phyloP scores from a whole-genome alignment of 2,888 invertebrate species.

The Sicus ferrugineus region DNA sequence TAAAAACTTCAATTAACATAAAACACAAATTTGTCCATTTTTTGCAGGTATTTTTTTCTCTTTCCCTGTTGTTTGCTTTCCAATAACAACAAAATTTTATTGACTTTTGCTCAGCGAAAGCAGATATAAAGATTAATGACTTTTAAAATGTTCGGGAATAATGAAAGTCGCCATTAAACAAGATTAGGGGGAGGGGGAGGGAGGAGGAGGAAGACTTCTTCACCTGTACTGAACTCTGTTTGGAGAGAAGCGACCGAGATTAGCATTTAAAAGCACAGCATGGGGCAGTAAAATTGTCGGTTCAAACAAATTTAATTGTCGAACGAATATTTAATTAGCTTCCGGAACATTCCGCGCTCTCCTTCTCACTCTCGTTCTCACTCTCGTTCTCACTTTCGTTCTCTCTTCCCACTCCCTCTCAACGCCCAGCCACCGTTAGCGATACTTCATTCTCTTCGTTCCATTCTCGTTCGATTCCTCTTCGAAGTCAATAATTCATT shows the following conservation, averaged over 20 bases:
- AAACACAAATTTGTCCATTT: constrained; percentile 56
- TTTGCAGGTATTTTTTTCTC: constrained; percentile 16
- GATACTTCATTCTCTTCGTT: too few relatives aligned
- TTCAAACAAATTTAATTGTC: constrained; percentile 9
- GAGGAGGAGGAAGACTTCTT: background rate
- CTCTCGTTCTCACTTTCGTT: background rate
- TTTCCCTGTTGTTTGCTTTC: constrained; percentile 4
- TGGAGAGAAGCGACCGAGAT: background rate
- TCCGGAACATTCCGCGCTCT: too few relatives aligned
- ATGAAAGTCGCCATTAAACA: constrained; percentile 11
- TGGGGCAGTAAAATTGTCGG: too few relatives aligned
- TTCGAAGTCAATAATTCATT: constrained; percentile 39
- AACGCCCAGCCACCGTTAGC: background rate
- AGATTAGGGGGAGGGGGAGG: background rate
- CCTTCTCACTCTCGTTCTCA: too few relatives aligned
- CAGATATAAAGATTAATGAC: constrained; percentile 41
- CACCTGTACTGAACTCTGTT: background rate
- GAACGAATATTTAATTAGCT: background rate
- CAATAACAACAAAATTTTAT: constrained; percentile 16
- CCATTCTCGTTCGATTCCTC: background rate
- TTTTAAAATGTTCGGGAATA: constrained; percentile 31
- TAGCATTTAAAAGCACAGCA: too few relatives aligned
- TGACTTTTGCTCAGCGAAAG: background rate
- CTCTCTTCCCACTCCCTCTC: background rate
- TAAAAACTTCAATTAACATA: constrained; percentile 59